Evolutionary conservation across 2,113 vertebrate genomes (phyloP), one percentile per base, ranked within the genome.

Genomic region (Paradisaea rubra): DNA sequence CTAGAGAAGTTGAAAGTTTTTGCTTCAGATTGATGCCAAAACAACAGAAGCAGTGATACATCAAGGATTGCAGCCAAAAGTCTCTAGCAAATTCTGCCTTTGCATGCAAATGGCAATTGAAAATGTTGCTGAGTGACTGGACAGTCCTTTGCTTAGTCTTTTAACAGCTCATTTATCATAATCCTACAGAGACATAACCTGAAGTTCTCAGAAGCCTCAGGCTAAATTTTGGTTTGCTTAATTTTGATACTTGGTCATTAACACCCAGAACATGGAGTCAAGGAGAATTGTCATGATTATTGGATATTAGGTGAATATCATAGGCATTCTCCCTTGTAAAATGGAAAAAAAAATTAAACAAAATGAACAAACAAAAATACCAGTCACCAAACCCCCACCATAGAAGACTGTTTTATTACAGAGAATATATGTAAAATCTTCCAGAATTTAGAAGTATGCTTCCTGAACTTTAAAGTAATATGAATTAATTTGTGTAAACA

Each of bases 331-430:
- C 5, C 31, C 7, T 49, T 74, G 13, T 37, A 65, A 90, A 78
- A 53, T 4, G 15, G 19, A 13, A 47, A 87, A 76, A 47, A 87
- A 76, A 88, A 71, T 2, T 2, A 25, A 50, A 63, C 33, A 6
- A 41, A 49, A 69, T 35, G 56, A 44, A 44, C 9, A 56, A 76
- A 24, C 9, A 52, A 33, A 42, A 65, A 35, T 1, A 7, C 3
- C 6, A 16, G 30, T 41, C 7, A 24, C 3, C 13, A 56, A 59
- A 44, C 1, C 0, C 9, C 3, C 13, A 41, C 19, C 20, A 66
- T 45, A 60, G 64, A 81, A 2, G 10, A 59, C 13, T 53, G 1
- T 66, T 88, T 61, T 39, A 9, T 35, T 63, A 6, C 10, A 61
- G 3, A 69, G 19, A 42, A 52, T 10, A 7, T 47, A 30, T 7